Evolutionary conservation across 2,797 vertebrate species (phyloP).

Genomic region (Carapus acus): DNA sequence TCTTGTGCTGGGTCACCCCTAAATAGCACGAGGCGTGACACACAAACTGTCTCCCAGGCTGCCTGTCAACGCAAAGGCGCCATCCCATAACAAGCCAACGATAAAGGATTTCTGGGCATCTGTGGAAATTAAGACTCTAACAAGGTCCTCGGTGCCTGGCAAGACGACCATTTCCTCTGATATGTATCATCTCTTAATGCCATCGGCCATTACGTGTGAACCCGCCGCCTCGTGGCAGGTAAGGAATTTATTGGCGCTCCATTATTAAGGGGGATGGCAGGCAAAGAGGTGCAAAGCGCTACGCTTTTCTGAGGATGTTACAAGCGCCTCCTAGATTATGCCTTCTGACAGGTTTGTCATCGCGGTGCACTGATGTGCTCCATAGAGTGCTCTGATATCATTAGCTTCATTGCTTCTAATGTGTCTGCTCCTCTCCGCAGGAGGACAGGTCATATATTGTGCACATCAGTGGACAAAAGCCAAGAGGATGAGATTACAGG

Average conservation of each 20-base stretch:
- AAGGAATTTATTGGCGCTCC: slow-evolving; percentile 88
- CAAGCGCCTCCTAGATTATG: slow-evolving; percentile 89
- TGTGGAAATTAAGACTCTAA: slow-evolving; percentile 90
- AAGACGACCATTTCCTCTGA: slow-evolving; percentile 88
- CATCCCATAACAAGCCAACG: slow-evolving; percentile 85
- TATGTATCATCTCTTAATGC: slow-evolving; percentile 88
- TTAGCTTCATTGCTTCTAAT: slow-evolving; percentile 97
- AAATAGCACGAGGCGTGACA: slow-evolving; percentile 85
- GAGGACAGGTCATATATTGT: slow-evolving; percentile 78
- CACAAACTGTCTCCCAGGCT: slow-evolving; percentile 80
- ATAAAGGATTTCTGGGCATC: slow-evolving; percentile 87
- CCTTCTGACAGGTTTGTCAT: slow-evolving; percentile 94
- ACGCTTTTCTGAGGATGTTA: slow-evolving; percentile 88
- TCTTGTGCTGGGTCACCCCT: slow-evolving; percentile 77
- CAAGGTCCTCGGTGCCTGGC: slow-evolving; percentile 78
- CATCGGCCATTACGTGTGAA: slow-evolving; percentile 75
- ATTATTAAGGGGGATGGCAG: slow-evolving; percentile 90
- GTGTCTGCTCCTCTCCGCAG: slow-evolving; percentile 82
- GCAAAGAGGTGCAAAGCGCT: slow-evolving; percentile 74
- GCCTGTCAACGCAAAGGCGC: slow-evolving; percentile 83
- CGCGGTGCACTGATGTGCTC: slow-evolving; percentile 84
- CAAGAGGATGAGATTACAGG: slow-evolving; percentile 52
- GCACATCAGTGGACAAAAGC: slow-evolving; percentile 66
- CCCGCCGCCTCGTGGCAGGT: slow-evolving; percentile 79
- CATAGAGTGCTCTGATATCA: slow-evolving; percentile 94